Conservation (phyloP, 2,888 invertebrate species). For the Drosophila lacicola region DNA sequence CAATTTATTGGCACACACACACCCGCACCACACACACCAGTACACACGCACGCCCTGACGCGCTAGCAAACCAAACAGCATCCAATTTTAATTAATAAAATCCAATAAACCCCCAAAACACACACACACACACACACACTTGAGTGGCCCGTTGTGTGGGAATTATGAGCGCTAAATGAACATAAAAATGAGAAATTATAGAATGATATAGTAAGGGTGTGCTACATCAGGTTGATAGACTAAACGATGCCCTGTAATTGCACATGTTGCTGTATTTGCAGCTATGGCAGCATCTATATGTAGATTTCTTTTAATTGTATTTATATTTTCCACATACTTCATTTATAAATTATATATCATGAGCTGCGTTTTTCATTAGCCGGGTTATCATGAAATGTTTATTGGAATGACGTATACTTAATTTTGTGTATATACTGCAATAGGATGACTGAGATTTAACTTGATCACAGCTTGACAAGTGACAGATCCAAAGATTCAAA, state of each 20-base stretch:
- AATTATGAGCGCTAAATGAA: slow-evolving; percentile 54
- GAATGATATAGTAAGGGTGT: neutral
- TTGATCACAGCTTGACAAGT: no score
- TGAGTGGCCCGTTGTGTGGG: slow-evolving; percentile 26
- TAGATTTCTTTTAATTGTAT: no score
- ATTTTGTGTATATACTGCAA: no score
- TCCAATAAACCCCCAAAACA: slow-evolving; percentile 56
- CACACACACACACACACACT: slow-evolving; percentile 24
- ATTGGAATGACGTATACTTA: no score
- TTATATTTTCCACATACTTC: no score
- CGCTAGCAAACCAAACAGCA: slow-evolving; percentile 54
- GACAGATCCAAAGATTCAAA: no score
- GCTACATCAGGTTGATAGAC: neutral
- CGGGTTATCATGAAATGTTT: no score
- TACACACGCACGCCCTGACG: slow-evolving; percentile 41
- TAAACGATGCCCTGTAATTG: neutral
- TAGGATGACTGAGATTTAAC: no score
- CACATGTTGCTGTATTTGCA: no score
- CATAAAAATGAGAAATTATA: slow-evolving; percentile 23
- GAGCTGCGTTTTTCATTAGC: no score
- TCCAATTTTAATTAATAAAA: slow-evolving; percentile 73
- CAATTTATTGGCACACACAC: slow-evolving; percentile 46
- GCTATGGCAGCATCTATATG: no score
- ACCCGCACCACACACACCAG: neutral
- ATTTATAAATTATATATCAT: no score